These are phyloP conservation scores for Dicranocentrus wangi DNA, from an alignment of 2,888 invertebrate genomes.

Conservation along the genomic window DNA sequence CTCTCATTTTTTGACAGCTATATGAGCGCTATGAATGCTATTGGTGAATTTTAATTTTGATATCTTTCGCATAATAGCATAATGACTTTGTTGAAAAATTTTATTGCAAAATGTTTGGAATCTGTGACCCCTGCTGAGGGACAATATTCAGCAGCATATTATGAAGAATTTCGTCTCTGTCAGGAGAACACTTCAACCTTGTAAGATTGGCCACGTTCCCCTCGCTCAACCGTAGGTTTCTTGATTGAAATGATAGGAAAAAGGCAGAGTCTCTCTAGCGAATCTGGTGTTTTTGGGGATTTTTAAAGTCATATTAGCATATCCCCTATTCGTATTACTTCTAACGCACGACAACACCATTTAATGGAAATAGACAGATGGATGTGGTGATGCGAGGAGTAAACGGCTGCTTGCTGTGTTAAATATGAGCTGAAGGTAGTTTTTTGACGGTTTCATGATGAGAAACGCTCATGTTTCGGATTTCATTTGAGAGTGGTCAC, in stretches of 20 bases:
- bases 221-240: not conserved
- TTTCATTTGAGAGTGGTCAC: not conserved
- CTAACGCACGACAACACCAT: conserved; percentile 50
- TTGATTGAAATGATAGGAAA: conserved; percentile 27
- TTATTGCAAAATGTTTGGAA: conserved; percentile 61
- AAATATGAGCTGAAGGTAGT: conserved; percentile 52
- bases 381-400: conserved; percentile 43
- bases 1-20: conserved; percentile 41
- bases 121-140: conserved; percentile 58
- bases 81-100: conserved; percentile 62
- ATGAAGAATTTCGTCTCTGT: conserved; percentile 38
- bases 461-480: conserved; percentile 23
- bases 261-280: not conserved
- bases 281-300: too few relatives aligned
- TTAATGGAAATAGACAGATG: conserved; percentile 50
- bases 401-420: conserved; percentile 51
- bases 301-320: too few relatives aligned
- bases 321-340: conserved; percentile 5
- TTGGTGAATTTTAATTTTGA: conserved; percentile 59
- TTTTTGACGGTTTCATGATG: conserved; percentile 54
- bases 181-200: conserved; percentile 18
- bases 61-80: conserved; percentile 49
- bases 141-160: conserved; percentile 47
- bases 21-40: conserved; percentile 32
- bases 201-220: conserved; percentile 56